Evolutionary conservation across 2,888 invertebrate species (phyloP), one percentile per base, ranked within the genome.

Genomic region (Trichacis sp.): DNA sequence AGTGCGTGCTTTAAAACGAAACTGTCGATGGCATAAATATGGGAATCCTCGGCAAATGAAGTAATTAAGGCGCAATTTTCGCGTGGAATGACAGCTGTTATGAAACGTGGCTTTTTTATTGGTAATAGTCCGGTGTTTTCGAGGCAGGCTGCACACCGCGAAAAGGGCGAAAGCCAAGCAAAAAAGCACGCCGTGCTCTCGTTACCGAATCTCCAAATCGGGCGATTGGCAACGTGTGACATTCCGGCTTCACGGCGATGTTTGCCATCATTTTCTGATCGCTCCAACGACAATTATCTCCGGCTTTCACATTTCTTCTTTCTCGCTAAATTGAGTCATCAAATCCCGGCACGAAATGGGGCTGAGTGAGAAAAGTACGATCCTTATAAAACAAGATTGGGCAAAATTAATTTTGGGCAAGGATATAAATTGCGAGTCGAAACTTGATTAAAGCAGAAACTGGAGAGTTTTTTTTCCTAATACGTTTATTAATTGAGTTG

Each of bases 151-250:
- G n/a, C n/a, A n/a, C n/a, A n/a, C 8, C n/a, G 19, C 45, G 19
- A 3, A 11, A 15, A 9, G 18, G 11, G 11, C 19, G 11, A 43
- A 43, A 19, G 18, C 9, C 43, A 8, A 9, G 9, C 19, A 43
- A 43, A 15, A 43, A 14, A 42, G n/a, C 4, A 11, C n/a, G 17
- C 17, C 17, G 42, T 15, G 17, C 17, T 17, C 42, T 42, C 17
- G 11, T 42, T 42, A 42, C 45, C 20, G 45, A 45, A 20, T 45
- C 45, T 45, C 20, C 18, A 45, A 45, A 45, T 45, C 20, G 45
- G 45, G 20, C 12, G 20, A 45, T 68, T n/a, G 33, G 33, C 33
- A 9, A 33, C n/a, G 33, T 33, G 33, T 33, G 33, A 33, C 33
- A 33, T 33, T 33, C 33, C 33, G 33, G n/a, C 8, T 33, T n/a